Evolutionary conservation across 2,888 invertebrate genomes (phyloP).

Genomic region (Ectropis crepuscularia): DNA sequence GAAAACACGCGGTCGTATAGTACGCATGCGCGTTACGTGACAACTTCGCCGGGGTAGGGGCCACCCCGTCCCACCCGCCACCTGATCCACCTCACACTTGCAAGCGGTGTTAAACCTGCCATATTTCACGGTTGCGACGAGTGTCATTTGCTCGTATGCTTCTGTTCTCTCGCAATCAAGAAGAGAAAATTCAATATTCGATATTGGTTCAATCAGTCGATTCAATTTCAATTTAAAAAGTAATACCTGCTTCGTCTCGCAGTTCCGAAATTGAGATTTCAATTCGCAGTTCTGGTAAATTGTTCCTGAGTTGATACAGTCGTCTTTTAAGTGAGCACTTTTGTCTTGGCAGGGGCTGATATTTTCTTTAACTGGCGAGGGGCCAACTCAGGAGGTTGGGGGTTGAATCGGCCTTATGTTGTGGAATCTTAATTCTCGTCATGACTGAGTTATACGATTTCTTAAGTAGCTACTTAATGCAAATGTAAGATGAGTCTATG

Average conservation of each 20-base stretch:
- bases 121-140: slow-evolving; percentile 69
- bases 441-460: slow-evolving; percentile 43
- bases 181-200: slow-evolving; percentile 64
- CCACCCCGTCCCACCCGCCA: slow-evolving; percentile 49
- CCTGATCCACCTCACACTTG: slow-evolving; percentile 56
- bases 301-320: slow-evolving; percentile 51
- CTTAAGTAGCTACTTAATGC: slow-evolving; percentile 18
- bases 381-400: slow-evolving; percentile 63
- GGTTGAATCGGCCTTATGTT: slow-evolving; percentile 49
- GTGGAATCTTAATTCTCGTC: slow-evolving; percentile 47
- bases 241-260: slow-evolving; percentile 37
- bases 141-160: slow-evolving; percentile 59
- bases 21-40: slow-evolving; percentile 70
- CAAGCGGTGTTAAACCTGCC: slow-evolving; percentile 69
- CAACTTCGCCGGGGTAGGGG: slow-evolving; percentile 37
- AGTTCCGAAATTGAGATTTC: slow-evolving; percentile 36
- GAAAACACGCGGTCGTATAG: slow-evolving; percentile 72
- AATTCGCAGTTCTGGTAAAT: slow-evolving; percentile 47
- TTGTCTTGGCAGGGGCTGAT: slow-evolving; percentile 65
- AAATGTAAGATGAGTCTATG: slow-evolving; percentile 39
- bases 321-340: slow-evolving; percentile 56
- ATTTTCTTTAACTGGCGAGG: slow-evolving; percentile 69
- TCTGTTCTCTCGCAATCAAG: slow-evolving; percentile 65
- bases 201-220: slow-evolving; percentile 40
- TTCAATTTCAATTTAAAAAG: slow-evolving; percentile 36